A percentile compares a stretch with the other conserved stretches of the same genome.
Evolutionary conservation across 2,113 vertebrate species (phyloP).

Genomic region (Maccullochella peelii): DNA sequence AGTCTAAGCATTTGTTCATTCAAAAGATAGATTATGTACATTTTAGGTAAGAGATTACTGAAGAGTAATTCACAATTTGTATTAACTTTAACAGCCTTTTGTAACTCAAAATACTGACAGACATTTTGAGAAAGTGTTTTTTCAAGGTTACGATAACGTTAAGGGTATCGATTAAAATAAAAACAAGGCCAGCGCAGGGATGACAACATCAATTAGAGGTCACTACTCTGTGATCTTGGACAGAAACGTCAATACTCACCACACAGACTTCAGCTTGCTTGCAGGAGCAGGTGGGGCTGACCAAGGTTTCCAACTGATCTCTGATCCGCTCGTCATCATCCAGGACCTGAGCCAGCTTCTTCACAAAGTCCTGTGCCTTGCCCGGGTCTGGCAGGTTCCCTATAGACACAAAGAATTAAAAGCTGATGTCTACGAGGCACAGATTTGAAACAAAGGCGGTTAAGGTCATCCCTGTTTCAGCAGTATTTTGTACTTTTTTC

Average conservation of each 20-base stretch:
- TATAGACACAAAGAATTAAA: conserved; percentile 60
- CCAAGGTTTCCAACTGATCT: conserved; percentile 92
- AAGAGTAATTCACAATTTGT: not conserved
- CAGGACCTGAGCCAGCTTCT: conserved; percentile 97
- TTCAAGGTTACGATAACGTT: too few relatives aligned
- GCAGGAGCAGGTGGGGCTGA: conserved; percentile 96
- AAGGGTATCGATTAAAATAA: not conserved
- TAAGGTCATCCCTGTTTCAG: not conserved
- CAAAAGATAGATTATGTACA: not conserved
- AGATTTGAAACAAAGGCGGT: not conserved
- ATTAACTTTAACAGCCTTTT: not conserved
- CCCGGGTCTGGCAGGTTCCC: conserved; percentile 97
- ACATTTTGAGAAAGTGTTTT: too few relatives aligned
- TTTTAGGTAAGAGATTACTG: not conserved
- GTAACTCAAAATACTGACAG: not conserved
- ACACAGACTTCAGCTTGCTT: conserved; percentile 98
- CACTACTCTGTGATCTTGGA: not conserved
- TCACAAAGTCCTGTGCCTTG: conserved; percentile 99
- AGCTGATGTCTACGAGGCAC: not conserved
- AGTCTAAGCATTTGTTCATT: not conserved
- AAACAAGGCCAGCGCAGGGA: not conserved
- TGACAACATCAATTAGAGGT: not conserved
- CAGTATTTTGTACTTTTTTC: not conserved
- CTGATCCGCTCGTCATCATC: conserved; percentile 97
- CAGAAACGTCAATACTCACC: conserved; percentile 83